A percentile compares a stretch with the other conserved stretches of the same genome.
Evolutionary conservation across 2,113 vertebrate species (phyloP).

Genomic region (Spilogale gracilis): DNA sequence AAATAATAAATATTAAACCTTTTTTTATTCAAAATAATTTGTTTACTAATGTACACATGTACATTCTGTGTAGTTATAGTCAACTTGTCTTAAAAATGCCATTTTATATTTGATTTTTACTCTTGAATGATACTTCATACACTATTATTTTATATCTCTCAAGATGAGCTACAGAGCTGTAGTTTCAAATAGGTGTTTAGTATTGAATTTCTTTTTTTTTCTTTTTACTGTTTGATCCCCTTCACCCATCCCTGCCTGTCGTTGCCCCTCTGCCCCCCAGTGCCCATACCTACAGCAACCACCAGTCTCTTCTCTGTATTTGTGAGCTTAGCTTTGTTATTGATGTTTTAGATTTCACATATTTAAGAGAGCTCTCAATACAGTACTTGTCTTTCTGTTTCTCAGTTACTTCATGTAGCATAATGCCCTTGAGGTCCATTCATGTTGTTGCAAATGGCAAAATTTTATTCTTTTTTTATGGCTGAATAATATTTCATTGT

Average conservation of each 20-base stretch:
- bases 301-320: not conserved
- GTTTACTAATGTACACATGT: not conserved
- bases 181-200: not conserved
- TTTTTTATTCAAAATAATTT: not conserved
- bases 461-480: not conserved
- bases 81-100: not conserved
- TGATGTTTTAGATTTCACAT: not conserved
- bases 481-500: not conserved
- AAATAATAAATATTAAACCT: not conserved
- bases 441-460: not conserved
- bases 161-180: not conserved
- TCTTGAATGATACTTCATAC: not conserved
- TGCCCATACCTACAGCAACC: not conserved
- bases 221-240: not conserved
- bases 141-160: not conserved
- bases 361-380: not conserved
- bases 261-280: too few species aligned
- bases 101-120: not conserved
- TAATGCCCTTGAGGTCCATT: not conserved
- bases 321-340: not conserved
- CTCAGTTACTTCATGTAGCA: not conserved
- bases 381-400: not conserved
- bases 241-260: not conserved
- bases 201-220: not conserved
- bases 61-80: not conserved